Conservation (phyloP, 2,113 vertebrate genomes). For the Isichthys henryi region DNA sequence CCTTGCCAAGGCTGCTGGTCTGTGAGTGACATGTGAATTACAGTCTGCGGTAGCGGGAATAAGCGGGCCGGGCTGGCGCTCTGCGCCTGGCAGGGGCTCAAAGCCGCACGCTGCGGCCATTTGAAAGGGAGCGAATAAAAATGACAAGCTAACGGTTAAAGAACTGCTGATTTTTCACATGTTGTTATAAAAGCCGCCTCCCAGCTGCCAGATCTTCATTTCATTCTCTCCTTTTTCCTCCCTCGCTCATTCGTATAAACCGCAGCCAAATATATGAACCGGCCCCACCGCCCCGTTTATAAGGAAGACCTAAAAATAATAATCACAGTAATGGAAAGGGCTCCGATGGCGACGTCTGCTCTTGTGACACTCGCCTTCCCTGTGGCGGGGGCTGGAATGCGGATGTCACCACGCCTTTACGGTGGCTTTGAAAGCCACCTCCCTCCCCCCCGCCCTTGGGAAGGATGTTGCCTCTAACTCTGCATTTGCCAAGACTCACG, state of each 20-base stretch:
- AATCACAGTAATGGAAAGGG: constrained; percentile 13
- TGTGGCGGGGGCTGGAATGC: constrained; percentile 1
- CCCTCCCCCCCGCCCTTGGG: not conserved
- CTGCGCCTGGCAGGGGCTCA: constrained; percentile 56
- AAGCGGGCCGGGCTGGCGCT: constrained; percentile 58
- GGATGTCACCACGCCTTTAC: constrained; percentile 25
- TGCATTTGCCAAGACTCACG: not conserved
- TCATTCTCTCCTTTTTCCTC: constrained; percentile 14
- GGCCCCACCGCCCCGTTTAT: not conserved
- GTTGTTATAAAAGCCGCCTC: constrained; percentile 60
- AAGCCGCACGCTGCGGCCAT: constrained; percentile 56
- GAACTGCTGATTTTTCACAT: constrained; percentile 66
- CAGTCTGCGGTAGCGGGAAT: constrained; percentile 69
- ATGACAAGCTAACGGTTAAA: constrained; percentile 69
- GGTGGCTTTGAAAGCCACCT: not conserved
- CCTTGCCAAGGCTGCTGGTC: constrained; percentile 22
- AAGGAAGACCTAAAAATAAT: constrained; percentile 27
- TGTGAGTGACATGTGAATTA: constrained; percentile 72
- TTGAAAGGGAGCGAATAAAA: constrained; percentile 64
- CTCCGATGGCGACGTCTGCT: constrained; percentile 21
- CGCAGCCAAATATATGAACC: constrained; percentile 34
- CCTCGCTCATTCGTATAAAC: constrained; percentile 16
- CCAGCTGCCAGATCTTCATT: constrained; percentile 37
- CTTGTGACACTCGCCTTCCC: constrained; percentile 13
- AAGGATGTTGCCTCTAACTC: not conserved